phyloP scores from a whole-genome alignment of 2,113 vertebrate species.

The Pagrus major region DNA sequence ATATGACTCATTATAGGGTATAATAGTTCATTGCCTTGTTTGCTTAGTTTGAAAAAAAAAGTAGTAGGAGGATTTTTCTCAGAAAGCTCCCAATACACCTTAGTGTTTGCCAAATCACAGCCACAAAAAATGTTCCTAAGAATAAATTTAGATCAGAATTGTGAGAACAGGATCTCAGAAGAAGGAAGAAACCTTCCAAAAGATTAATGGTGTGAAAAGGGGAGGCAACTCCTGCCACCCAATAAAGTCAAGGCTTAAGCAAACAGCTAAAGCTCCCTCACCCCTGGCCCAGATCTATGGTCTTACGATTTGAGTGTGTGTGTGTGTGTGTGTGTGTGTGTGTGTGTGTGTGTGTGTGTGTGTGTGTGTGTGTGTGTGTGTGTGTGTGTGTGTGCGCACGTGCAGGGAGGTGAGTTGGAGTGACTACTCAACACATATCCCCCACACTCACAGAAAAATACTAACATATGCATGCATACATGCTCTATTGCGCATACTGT shows the following conservation, averaged over 20 bases:
- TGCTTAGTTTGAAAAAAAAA: conserved; percentile 43
- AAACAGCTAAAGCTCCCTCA: conserved; percentile 62
- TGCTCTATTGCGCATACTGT: not conserved
- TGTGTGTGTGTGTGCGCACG: conserved; percentile 7
- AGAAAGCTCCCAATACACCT: conserved; percentile 44
- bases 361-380: conserved; percentile 17
- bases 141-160: conserved; percentile 62
- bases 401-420: too few species aligned
- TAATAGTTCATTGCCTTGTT: conserved; percentile 57
- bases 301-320: conserved; percentile 32
- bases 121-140: conserved; percentile 53
- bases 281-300: conserved; percentile 52
- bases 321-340: conserved; percentile 17
- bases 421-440: conserved; percentile 6
- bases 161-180: conserved; percentile 62
- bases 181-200: conserved; percentile 62
- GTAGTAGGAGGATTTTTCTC: conserved; percentile 38
- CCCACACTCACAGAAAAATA: conserved; percentile 3
- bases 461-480: not conserved
- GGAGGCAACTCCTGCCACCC: conserved; percentile 61
- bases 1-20: conserved; percentile 46
- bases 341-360: conserved; percentile 10
- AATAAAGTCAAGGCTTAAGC: conserved; percentile 65
- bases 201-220: conserved; percentile 73
- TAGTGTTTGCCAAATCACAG: conserved; percentile 64